Conservation (phyloP, 2,797 vertebrate genomes). For the Rhynchotus rufescens region DNA sequence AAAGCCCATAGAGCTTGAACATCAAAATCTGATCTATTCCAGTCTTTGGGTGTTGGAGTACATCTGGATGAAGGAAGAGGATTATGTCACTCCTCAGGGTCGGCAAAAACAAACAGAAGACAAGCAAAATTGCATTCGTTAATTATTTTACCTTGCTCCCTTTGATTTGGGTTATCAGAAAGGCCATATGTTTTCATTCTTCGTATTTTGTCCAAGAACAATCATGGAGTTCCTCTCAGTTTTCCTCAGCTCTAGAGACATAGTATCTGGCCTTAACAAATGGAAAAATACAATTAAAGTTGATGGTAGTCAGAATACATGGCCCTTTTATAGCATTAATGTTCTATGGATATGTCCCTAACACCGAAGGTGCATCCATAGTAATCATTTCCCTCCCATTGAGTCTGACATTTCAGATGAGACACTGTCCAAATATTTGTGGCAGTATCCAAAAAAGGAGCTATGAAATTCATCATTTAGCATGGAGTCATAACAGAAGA, state of each 20-base stretch:
- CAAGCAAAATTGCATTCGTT: not conserved
- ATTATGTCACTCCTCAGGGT: not conserved
- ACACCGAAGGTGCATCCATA: not conserved
- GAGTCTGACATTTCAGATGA: not conserved
- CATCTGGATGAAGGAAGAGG: not conserved
- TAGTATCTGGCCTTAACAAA: slow-evolving; percentile 82
- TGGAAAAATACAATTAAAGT: not conserved
- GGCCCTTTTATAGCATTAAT: not conserved
- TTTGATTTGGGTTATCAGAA: slow-evolving; percentile 25
- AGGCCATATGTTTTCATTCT: slow-evolving; percentile 81
- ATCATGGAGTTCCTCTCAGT: slow-evolving; percentile 89
- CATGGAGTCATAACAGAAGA: not conserved
- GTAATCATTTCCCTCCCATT: not conserved
- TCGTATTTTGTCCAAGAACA: slow-evolving; percentile 79
- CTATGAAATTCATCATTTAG: not conserved
- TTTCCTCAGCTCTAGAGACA: slow-evolving; percentile 69
- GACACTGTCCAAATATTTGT: not conserved
- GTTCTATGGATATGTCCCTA: not conserved
- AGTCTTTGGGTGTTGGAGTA: not conserved
- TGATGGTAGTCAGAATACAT: not conserved
- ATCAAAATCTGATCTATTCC: not conserved
- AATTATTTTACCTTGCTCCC: slow-evolving; percentile 20
- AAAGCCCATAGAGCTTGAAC: not conserved
- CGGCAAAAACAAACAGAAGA: not conserved
- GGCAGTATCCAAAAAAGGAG: not conserved